These are phyloP conservation scores for Arizona elegans DNA, from an alignment of 2,113 vertebrate species.

Conservation along the genomic window DNA sequence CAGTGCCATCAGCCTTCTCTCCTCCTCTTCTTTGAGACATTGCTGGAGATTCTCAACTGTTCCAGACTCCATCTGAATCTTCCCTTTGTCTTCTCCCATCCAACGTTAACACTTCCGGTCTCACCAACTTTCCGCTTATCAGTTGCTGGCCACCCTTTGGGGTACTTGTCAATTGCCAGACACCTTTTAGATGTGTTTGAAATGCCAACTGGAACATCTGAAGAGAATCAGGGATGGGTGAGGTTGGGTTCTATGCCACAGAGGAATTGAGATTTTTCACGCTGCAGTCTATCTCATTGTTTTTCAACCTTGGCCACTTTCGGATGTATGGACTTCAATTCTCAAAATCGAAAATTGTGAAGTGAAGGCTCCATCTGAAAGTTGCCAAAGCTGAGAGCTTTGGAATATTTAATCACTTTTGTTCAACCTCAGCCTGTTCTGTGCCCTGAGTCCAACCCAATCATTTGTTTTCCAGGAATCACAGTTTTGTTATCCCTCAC, in stretches of 20 bases:
- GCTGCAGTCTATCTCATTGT: background rate
- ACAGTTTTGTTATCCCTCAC: slow-evolving; percentile 92
- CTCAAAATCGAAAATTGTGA: background rate
- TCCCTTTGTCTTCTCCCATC: background rate
- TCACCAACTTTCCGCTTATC: background rate
- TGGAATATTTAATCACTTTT: background rate
- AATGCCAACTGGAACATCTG: background rate
- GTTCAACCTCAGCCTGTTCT: background rate
- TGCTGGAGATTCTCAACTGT: background rate
- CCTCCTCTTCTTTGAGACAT: background rate
- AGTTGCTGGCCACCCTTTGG: background rate
- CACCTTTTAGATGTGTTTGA: background rate
- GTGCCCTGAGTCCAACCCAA: slow-evolving; percentile 7
- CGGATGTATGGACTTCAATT: background rate
- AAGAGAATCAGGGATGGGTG: background rate
- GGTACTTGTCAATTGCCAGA: background rate
- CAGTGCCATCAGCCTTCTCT: background rate
- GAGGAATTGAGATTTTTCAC: background rate
- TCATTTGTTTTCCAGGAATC: slow-evolving; percentile 79
- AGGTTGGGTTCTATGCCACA: background rate
- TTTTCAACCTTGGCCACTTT: background rate
- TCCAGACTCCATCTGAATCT: background rate
- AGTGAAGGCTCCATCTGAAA: background rate
- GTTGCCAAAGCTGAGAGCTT: background rate
- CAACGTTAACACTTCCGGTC: background rate